Evolutionary conservation across 2,113 vertebrate genomes (phyloP), one percentile per base, ranked within the genome.

Genomic region (Sturnus vulgaris): DNA sequence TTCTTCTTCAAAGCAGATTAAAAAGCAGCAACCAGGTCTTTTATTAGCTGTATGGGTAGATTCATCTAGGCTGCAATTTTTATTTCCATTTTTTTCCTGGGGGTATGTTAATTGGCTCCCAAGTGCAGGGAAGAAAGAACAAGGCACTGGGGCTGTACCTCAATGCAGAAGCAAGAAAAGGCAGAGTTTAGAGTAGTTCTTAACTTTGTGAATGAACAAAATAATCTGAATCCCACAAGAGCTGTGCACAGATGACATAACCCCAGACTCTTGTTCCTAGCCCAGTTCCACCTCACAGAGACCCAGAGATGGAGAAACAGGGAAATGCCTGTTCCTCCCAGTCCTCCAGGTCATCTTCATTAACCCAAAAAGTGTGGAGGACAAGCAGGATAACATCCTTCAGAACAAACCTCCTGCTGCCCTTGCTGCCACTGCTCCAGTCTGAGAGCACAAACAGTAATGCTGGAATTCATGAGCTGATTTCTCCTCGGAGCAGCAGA

Each of bases 361-460:
- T 46, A 70, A 57, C 11, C 69, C 16, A 44, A 5, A n/a, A 31
- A 6, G 0, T 1, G 0, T 1, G 5, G 5, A 57, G 17, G 40
- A 21, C 10, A 52, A 77, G 17, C 1, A 77, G 46, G 35, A 17
- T 7, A 14, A 47, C 1, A 14, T 52, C 46, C 77, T n/a, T 11
- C 31, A 79, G 79, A 52, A n/a, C 20, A 59, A 78, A 14, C 15
- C 27, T 63, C 15, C 50, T 22, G 18, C 79, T 39, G 10, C 44
- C 66, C 30, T 88, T 30, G 15, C 11, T 70, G 46, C 31, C 70
- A 17, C 4, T 2, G 24, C 31, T 16, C 2, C 10, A 12, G 2
- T 3, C 57, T 50, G 68, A 31, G 37, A 68, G 21, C 35, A 84
- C 46, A 60, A 57, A 23, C 28, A 88, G 21, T 0, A 37, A 18